Conservation (phyloP, 30 jellyfish, hydroid and myxozoan genomes). For the Turritopsis rubra region DNA sequence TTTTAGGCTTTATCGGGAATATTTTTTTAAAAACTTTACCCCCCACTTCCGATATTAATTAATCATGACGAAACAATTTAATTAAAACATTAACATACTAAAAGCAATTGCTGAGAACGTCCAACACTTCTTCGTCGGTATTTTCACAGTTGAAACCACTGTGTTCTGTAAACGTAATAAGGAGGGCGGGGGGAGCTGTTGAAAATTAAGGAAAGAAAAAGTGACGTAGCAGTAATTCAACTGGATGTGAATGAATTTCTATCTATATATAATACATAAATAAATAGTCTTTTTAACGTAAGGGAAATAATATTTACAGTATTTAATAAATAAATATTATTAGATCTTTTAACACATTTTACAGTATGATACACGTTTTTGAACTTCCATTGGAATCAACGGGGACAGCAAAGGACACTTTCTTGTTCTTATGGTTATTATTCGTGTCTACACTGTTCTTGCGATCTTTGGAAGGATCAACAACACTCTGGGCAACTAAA, state of each 20-base stretch:
- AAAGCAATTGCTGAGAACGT: not conserved
- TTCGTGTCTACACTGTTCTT: not conserved
- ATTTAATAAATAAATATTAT: no score
- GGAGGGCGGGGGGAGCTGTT: not conserved
- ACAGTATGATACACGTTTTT: not conserved
- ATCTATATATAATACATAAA: not conserved
- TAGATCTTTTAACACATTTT: not conserved
- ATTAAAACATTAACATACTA: not conserved
- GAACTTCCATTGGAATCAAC: not conserved
- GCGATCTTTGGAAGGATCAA: not conserved
- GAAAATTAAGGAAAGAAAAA: not conserved
- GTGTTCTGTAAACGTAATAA: no score
- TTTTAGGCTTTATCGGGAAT: not conserved
- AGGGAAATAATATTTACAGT: not conserved
- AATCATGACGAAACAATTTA: not conserved
- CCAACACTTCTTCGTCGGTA: not conserved
- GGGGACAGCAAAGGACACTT: not conserved
- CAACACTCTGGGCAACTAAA: not conserved
- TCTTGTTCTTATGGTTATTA: not conserved
- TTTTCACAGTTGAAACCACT: not conserved
- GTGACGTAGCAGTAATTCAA: not conserved
- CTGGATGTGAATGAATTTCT: not conserved
- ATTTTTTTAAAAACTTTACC: no score
- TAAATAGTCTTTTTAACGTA: not conserved
- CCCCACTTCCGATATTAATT: not conserved